phyloP scores from a whole-genome alignment of 2,888 invertebrate genomes.

The Brassicogethes aeneus region DNA sequence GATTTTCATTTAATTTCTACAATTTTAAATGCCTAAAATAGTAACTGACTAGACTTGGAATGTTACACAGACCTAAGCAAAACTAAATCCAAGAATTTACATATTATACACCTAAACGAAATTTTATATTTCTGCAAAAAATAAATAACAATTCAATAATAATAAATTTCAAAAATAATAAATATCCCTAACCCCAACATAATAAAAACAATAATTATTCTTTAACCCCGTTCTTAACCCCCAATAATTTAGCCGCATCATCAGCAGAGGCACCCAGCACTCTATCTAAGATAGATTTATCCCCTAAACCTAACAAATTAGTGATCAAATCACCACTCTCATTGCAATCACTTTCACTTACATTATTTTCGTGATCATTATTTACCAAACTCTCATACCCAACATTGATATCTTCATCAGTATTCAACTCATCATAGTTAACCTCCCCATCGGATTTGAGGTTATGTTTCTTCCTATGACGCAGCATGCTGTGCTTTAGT shows the following conservation, averaged over 20 bases:
- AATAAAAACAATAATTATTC: constrained; percentile 18
- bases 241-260: constrained; percentile 80
- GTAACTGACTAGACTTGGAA: constrained; percentile 36
- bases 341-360: constrained; percentile 41
- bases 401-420: constrained; percentile 38
- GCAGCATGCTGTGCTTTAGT: constrained; percentile 88
- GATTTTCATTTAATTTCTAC: constrained; percentile 10
- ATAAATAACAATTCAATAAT: constrained; percentile 6
- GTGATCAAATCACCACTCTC: constrained; percentile 74
- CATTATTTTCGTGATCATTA: constrained; percentile 44
- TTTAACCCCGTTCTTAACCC: constrained; percentile 51
- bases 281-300: constrained; percentile 76
- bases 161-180: constrained; percentile 5
- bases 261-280: constrained; percentile 73
- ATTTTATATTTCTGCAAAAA: constrained; percentile 9
- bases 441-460: constrained; percentile 28
- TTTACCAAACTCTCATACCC: constrained; percentile 17
- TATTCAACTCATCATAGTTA: constrained; percentile 35
- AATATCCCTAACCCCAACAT: not conserved
- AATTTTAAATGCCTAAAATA: constrained; percentile 17
- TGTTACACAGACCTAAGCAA: constrained; percentile 2
- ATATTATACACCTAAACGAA: constrained; percentile 1
- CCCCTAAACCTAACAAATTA: constrained; percentile 80
- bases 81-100: not conserved
- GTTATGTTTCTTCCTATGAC: constrained; percentile 84